Evolutionary conservation across 2,113 vertebrate species (phyloP).

Genomic region (Hyaena hyaena): DNA sequence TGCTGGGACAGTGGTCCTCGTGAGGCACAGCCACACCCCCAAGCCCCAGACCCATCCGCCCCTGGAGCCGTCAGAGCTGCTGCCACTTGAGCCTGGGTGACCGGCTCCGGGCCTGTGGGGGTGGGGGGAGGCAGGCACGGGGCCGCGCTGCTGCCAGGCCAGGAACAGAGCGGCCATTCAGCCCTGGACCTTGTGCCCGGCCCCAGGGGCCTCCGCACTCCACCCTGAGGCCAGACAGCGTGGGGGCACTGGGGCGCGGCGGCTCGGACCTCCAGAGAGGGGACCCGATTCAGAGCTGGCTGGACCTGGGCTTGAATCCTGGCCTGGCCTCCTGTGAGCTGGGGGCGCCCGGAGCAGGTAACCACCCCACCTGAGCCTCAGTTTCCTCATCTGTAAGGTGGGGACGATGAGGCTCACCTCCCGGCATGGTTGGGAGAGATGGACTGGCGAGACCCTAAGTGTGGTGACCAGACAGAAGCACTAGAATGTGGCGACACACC

Average conservation of each 20-base stretch:
- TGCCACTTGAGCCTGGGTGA: neutral
- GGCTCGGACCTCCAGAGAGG: neutral
- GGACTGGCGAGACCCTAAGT: neutral
- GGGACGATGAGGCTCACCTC: neutral
- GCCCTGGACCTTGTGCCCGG: neutral
- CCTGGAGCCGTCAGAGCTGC: neutral
- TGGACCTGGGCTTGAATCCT: neutral
- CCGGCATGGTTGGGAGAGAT: rapidly evolving
- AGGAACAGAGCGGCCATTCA: slow-evolving; percentile 67
- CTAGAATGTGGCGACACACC: neutral
- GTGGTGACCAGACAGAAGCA: neutral
- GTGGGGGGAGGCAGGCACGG: neutral
- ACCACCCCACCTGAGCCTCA: neutral
- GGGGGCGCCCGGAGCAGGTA: neutral
- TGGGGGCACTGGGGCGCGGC: neutral
- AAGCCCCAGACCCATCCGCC: neutral
- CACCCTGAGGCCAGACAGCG: neutral
- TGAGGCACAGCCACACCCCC: neutral
- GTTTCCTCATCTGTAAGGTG: neutral
- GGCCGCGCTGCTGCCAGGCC: slow-evolving; percentile 39
- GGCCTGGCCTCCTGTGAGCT: neutral
- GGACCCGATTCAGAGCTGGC: neutral
- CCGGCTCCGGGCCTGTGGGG: neutral
- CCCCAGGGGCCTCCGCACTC: neutral
- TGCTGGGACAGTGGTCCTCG: neutral